Base-by-base conservation (phyloP, 2,888 invertebrate genomes). In the Hydroisotoma schaefferi region DNA sequence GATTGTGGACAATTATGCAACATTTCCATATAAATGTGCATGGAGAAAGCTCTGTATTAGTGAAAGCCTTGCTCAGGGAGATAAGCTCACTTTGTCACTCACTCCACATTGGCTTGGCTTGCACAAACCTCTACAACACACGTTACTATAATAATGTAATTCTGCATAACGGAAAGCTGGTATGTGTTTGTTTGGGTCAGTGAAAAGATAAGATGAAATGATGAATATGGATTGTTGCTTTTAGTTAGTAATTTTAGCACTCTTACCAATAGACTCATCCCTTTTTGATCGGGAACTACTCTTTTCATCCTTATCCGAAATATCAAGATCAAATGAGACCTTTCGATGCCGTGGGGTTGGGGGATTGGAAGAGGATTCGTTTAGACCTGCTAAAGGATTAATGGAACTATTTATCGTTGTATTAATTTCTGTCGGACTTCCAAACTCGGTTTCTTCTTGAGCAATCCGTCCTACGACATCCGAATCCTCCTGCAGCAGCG, bases 291-390 rank as follows among this genome's bases (percentile, higher is more conserved):
- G 55, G 27, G 69, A 69, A 52, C 71, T 71, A 57, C 67, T 67
- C 52, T 69, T 69, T 58, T 71, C 71, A 33, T 71, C 71, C 48
- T 69, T 69, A 44, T 71, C 71, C 6, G 64, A 63, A 52, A 65
- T 79, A 77, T 74, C 76, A 73, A 81, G 73, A 77, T 81, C 77
- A 77, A 81, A 83, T 78, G 82, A 83, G 77, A 83, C 82, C 75
- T 81, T 80, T 75, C 81, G 80, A 76, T 80, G 80, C 79, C 81
- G 80, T 78, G 67, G 79, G 77, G 72, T 63, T 54, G 81, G 81
- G 79, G 79, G 78, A 63, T 68, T 66, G 55, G 59, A 68, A n/a
- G 67, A 62, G 26, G 60, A 58, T 37, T 68, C 65, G 18, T 61
- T 59, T 26, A 64, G 53, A 53, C 59, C 56, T 25, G 62, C 62